Conservation (phyloP, 2,113 vertebrate species). For the Delphinus delphis region DNA sequence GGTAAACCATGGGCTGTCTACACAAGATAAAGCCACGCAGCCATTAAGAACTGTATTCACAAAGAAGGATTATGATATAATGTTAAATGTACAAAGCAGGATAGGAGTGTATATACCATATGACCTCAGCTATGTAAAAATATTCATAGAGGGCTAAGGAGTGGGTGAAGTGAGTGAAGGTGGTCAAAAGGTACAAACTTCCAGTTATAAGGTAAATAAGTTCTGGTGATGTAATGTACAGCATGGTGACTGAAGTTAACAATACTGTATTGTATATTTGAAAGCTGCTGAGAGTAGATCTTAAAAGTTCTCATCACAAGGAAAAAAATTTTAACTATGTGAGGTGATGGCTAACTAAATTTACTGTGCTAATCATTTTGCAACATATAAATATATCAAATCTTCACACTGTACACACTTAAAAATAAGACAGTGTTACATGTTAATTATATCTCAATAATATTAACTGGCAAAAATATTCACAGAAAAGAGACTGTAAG, state of each 20-base stretch:
- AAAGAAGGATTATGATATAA: background rate
- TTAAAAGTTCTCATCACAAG: background rate
- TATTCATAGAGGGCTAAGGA: background rate
- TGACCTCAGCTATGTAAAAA: background rate
- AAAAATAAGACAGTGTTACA: background rate
- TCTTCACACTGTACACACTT: background rate
- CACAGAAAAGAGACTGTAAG: background rate
- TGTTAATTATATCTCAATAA: background rate
- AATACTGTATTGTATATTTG: background rate
- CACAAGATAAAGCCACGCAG: background rate
- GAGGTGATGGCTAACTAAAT: background rate
- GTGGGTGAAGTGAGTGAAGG: background rate
- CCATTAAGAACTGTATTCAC: background rate
- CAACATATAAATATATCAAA: background rate
- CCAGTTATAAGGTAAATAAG: background rate
- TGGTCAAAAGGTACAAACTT: background rate
- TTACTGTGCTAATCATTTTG: background rate
- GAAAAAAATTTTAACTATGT: background rate
- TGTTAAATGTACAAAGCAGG: background rate
- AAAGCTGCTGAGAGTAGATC: background rate
- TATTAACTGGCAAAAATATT: background rate
- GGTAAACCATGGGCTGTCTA: background rate
- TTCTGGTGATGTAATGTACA: background rate
- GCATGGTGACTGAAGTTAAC: background rate
- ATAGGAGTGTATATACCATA: background rate